Evolutionary conservation across 2,888 invertebrate species (phyloP), one percentile per base, ranked within the genome.

Genomic region (Rosalia funebris): DNA sequence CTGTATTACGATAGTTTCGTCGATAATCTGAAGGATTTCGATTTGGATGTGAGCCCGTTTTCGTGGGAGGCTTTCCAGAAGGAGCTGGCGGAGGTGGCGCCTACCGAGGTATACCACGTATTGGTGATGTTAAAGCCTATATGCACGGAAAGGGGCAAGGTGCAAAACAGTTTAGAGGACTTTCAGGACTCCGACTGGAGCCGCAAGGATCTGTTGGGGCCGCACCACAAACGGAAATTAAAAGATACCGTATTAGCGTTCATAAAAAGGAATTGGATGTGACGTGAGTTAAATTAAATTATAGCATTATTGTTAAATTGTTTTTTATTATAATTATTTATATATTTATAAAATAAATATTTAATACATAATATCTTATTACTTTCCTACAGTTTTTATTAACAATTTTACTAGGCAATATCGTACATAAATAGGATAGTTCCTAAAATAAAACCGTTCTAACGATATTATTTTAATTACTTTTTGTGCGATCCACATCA

Each of bases 1-100:
- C 69, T 83, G 0, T 88, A 88, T 70, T 82, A 86, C 66, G 77
- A 83, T 0, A 80, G 78, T 0, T 84, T 88, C 53, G 68, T 85
- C 0, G 68, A 76, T 0, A 75, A 79, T 15, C 68, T 88, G 15
- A 70, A 73, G 15, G 75, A 77, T 20, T 81, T 84, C 59, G 68
- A 78, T 32, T 71, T 82, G 0, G 76, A 77, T 60, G 25, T 76
- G 50, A 57, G 72, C 19, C 71, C 68, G 11, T 84, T 82, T 64
- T 78, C 79, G 4, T 83, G 80, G 74, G 76, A 82, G 7, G 74
- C 73, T 71, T 85, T 80, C 71, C 56, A 82, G 72, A 66, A 76
- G 1, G 85, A 85, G 72, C 70, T 85, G 7, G 73, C 82, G 11
- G 73, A 76, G 11, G 76, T 80, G 19, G 84, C 79, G 0, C 81